These are phyloP conservation scores for Rhinatrema bivittatum DNA, from an alignment of 2,797 vertebrate species.

Conservation along the genomic window DNA sequence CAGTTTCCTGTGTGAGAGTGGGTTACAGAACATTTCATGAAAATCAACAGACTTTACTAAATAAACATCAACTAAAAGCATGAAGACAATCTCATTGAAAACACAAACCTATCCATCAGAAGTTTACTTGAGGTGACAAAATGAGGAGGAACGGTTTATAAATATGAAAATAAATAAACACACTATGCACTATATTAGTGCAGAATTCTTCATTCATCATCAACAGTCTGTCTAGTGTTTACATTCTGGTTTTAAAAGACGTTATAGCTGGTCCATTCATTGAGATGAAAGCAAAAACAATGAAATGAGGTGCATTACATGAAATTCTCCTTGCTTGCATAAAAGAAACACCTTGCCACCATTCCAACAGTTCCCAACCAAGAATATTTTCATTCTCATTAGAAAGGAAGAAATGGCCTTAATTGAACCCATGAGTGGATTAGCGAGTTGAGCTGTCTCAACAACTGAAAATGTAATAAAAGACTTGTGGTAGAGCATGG, in stretches of 20 bases:
- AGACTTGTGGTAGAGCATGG: too few relatives aligned
- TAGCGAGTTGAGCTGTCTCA: constrained; percentile 18
- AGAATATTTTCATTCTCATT: constrained; percentile 36
- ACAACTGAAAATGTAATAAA: too few relatives aligned
- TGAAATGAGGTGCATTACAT: constrained; percentile 46
- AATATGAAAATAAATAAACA: constrained; percentile 56
- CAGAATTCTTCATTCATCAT: constrained; percentile 67
- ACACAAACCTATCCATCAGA: too few relatives aligned
- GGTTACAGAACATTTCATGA: constrained; percentile 24
- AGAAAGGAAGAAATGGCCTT: constrained; percentile 33
- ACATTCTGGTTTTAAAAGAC: constrained; percentile 62
- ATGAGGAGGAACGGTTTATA: too few relatives aligned
- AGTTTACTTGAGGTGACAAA: constrained; percentile 62
- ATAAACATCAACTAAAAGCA: constrained; percentile 44
- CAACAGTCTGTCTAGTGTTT: constrained; percentile 82
- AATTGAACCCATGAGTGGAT: constrained; percentile 1
- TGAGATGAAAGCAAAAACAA: constrained; percentile 44
- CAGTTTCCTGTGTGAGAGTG: constrained; percentile 48
- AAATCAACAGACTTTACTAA: constrained; percentile 37
- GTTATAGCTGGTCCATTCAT: constrained; percentile 45
- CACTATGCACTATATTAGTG: constrained; percentile 97
- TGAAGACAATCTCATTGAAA: constrained; percentile 56
- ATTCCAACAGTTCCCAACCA: constrained; percentile 48
- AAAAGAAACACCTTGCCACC: constrained; percentile 46
- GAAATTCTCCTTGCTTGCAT: constrained; percentile 51